A percentile compares a stretch with the other conserved stretches of the same genome.
These are phyloP conservation scores for Trachemys scripta DNA, from an alignment of 2,113 vertebrate genomes.

Conservation along the genomic window DNA sequence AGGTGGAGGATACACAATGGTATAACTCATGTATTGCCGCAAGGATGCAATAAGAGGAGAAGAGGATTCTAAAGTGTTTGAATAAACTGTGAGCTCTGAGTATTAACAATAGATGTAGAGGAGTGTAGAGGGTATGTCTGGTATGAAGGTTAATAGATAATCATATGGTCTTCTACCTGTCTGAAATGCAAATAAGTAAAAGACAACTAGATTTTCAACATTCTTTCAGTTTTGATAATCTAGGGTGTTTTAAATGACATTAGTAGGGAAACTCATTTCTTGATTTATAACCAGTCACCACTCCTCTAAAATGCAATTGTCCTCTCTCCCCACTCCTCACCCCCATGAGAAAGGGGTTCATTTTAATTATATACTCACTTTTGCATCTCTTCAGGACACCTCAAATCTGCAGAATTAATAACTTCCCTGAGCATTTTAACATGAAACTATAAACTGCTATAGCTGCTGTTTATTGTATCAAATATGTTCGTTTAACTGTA, in stretches of 20 bases:
- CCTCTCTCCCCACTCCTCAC: background rate
- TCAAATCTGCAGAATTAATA: background rate
- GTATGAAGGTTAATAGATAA: background rate
- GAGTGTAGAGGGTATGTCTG: background rate
- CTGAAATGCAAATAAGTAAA: background rate
- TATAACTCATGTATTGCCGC: background rate
- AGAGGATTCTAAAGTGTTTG: background rate
- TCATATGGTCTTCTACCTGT: background rate
- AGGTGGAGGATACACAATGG: background rate
- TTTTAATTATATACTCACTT: background rate
- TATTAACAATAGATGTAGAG: background rate
- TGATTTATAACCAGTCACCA: background rate
- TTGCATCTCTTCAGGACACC: background rate
- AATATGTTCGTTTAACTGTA: rapidly evolving
- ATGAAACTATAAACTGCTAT: background rate
- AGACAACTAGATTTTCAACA: rapidly evolving
- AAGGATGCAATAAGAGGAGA: background rate
- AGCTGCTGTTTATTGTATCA: background rate
- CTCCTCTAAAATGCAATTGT: background rate
- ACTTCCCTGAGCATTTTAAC: background rate
- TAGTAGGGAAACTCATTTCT: background rate
- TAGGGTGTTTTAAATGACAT: background rate
- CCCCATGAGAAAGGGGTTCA: background rate
- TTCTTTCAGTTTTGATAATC: background rate
- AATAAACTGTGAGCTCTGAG: background rate